Base-by-base conservation (phyloP, 1,140 invertebrate species). In the Trigoniulus corallinus region DNA sequence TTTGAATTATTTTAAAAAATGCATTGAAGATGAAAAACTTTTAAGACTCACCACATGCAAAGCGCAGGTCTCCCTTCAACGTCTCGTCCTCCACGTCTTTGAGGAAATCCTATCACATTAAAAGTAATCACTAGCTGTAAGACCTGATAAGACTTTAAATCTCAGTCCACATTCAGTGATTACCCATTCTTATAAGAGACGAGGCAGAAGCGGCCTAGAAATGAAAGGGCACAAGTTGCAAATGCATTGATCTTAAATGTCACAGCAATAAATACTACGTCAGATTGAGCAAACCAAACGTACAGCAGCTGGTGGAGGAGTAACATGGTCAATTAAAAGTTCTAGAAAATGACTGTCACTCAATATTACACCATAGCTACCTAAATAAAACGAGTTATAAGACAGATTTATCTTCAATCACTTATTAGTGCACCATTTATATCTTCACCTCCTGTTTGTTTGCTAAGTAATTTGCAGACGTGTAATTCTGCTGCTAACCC, bases 401-500 rank as follows among this genome's bases (percentile, higher is more conserved):
- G 20, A 15, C 20, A 15, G 4, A 48, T 40, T 12, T 48, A 44
- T 10, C 49, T 48, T 24, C 15, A 37, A 20, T 20, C 12, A 43
- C 22, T 13, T 40, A 18, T 15, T 18, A 12, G 22, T 25, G 18
- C 12, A 24, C 18, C 42, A 7, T 44, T 24, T 10, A 7, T 34
- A 34, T 39, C 75, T 7, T 34, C 73, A 51, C 88, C 88, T 55
- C 80, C 77, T 12, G 94, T 98, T 58, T 82, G 75, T 58, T 79
- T 76, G 47, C 84, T 82, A 47, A 98, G 68, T 60, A 78, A 76
- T 59, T 82, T 82, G 66, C 88, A 95, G 20, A 97, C 79, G 56
- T 81, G 76, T 2, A 98, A 81, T 73, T 98, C 94, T n/a, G 93
- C 94, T 20, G 88, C 81, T 22, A 98, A 66, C 27, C 88, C 88